Conservation (phyloP, 1,140 invertebrate genomes). For the Psilanteris sp. region DNA sequence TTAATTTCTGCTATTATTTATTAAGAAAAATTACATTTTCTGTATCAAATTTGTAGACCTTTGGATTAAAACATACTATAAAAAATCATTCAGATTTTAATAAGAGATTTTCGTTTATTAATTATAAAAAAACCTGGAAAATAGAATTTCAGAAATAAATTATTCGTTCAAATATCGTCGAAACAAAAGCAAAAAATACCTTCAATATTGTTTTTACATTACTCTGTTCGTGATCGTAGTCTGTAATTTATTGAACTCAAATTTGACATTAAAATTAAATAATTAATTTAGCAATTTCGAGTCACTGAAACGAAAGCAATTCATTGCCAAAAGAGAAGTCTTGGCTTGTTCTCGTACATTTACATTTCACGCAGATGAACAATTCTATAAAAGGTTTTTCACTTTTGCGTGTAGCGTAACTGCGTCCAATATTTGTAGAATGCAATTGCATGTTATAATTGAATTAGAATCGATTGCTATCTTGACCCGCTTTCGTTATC, state of each 20-base stretch:
- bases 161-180: conserved; percentile 9
- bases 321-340: conserved; percentile 20
- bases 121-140: no score
- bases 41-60: no score
- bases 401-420: conserved; percentile 31
- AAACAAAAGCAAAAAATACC: conserved; percentile 11
- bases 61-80: no score
- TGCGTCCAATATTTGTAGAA: conserved; percentile 57
- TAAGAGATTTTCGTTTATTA: no score
- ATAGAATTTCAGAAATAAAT: conserved; percentile 10
- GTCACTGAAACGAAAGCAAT: conserved; percentile 31
- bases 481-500: conserved; percentile 52
- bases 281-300: conserved; percentile 42
- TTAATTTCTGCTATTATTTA: no score
- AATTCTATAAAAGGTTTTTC: conserved; percentile 56
- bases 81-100: no score
- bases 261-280: conserved; percentile 38
- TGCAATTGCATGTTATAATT: conserved; percentile 60
- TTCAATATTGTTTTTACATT: neutral
- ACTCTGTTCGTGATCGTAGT: conserved; percentile 7
- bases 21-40: no score
- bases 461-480: conserved; percentile 63
- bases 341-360: conserved; percentile 35
- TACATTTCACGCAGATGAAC: conserved; percentile 57
- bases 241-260: conserved; percentile 12